Conservation (phyloP, 1,140 invertebrate genomes). For the Thaumatotibia leucotreta region DNA sequence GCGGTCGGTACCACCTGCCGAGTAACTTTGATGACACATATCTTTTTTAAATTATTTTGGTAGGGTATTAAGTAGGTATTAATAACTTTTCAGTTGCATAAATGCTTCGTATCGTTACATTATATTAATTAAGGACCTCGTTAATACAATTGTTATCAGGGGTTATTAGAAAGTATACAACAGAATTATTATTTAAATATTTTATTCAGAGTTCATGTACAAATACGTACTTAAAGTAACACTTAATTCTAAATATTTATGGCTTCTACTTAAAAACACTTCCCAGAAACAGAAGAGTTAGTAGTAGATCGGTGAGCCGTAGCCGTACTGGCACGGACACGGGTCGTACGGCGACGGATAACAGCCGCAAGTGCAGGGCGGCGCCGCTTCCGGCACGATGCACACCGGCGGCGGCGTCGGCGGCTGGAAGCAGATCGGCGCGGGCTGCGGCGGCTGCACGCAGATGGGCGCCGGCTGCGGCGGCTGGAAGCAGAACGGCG, state of each 20-base stretch:
- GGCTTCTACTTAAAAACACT: neutral
- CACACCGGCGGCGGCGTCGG: conserved; percentile 29
- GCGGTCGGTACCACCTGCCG: neutral
- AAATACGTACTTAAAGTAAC: neutral
- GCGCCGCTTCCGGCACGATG: conserved; percentile 12
- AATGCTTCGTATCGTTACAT: too few species aligned
- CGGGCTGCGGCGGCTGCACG: conserved; percentile 46
- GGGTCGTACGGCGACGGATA: conserved; percentile 25
- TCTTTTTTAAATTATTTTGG: neutral
- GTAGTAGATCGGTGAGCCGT: neutral
- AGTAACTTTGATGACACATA: neutral
- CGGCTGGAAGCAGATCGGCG: conserved; percentile 52
- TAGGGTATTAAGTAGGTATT: neutral
- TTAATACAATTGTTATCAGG: too few species aligned
- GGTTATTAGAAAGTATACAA: neutral
- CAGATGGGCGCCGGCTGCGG: conserved; percentile 50
- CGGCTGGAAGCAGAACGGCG: conserved; percentile 48
- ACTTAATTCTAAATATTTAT: neutral
- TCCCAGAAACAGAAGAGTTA: neutral
- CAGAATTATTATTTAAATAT: neutral
- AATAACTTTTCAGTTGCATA: neutral
- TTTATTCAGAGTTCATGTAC: neutral
- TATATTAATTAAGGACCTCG: too few species aligned
- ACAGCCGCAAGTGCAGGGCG: conserved; percentile 25
- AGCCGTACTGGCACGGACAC: neutral